A percentile compares a stretch with the other conserved stretches of the same genome.
Conservation (phyloP, 1,140 invertebrate species). For the Drosophila murphyi region DNA sequence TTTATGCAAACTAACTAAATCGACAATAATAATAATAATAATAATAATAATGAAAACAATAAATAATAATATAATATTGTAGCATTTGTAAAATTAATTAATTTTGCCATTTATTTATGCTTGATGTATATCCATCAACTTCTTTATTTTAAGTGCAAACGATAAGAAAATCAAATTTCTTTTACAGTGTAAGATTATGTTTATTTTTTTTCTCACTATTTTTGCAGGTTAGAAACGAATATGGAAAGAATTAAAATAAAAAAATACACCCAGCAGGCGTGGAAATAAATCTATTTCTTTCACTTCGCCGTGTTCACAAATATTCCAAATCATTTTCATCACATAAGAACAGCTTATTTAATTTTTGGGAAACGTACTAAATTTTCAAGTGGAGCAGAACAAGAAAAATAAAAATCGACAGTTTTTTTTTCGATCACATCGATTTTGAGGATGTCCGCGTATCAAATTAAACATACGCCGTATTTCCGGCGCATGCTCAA, state of each 20-base stretch:
- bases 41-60: no score
- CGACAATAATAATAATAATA: no score
- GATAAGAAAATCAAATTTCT: no score
- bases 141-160: no score
- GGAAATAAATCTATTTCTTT: not conserved
- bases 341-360: slow-evolving; percentile 8
- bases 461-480: slow-evolving; percentile 77
- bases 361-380: slow-evolving; percentile 51
- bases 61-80: no score
- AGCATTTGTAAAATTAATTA: no score
- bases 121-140: no score
- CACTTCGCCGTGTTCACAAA: not conserved
- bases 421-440: no score
- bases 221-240: not conserved
- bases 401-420: slow-evolving; percentile 11
- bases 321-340: slow-evolving; percentile 36
- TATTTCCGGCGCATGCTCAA: slow-evolving; percentile 72
- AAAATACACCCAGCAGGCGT: not conserved
- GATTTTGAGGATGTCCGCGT: slow-evolving; percentile 64
- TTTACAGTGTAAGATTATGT: no score
- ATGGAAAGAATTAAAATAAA: not conserved
- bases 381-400: slow-evolving; percentile 51
- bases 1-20: no score
- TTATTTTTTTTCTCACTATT: no score
- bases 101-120: no score